Evolutionary conservation across 2,113 vertebrate genomes (phyloP).

Genomic region (Trichomycterus rosablanca): DNA sequence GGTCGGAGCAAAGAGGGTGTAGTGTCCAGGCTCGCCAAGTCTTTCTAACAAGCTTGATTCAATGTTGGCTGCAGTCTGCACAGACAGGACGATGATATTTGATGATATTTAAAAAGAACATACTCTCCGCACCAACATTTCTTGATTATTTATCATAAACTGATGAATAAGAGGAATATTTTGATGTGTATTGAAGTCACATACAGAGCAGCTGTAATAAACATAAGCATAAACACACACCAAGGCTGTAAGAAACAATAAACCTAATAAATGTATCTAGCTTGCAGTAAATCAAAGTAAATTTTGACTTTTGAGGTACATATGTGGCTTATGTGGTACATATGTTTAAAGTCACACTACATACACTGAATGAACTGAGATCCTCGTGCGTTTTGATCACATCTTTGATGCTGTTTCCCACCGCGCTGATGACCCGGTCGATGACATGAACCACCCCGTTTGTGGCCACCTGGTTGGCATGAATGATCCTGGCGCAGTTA

Average conservation of each 20-base stretch:
- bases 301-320: no score
- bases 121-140: no score
- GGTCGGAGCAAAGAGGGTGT: conserved; percentile 90
- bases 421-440: conserved; percentile 81
- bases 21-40: conserved; percentile 80
- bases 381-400: conserved; percentile 75
- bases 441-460: conserved; percentile 94
- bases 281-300: no score
- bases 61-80: conserved; percentile 66
- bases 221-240: no score
- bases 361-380: conserved; percentile 78
- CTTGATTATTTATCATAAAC: not conserved
- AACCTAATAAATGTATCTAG: no score
- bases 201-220: no score
- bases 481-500: conserved; percentile 90
- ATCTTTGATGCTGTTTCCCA: conserved; percentile 79
- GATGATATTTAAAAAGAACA: not conserved
- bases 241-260: no score
- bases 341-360: no score
- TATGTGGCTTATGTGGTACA: no score
- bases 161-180: no score
- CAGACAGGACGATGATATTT: conserved; percentile 38
- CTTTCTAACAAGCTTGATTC: conserved; percentile 72
- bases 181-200: no score
- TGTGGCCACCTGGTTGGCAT: conserved; percentile 91